Evolutionary conservation across 2,888 invertebrate genomes (phyloP), one percentile per base, ranked within the genome.

Genomic region (Tridacna crocea): DNA sequence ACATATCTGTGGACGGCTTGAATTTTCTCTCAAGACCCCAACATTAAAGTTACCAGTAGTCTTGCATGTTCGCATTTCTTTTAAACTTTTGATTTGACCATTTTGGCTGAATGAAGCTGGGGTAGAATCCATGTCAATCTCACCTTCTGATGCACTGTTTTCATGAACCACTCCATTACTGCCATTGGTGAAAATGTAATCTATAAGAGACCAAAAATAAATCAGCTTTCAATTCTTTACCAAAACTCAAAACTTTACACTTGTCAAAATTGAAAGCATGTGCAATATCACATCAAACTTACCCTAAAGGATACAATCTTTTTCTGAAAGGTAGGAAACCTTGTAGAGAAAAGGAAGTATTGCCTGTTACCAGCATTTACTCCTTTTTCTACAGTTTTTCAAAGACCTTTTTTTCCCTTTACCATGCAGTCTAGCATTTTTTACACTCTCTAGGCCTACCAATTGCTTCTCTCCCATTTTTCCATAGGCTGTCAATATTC

Each of bases 111-210:
- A 19, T 1, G 19, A 19, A 55, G 55, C 17, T 15, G 55, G 10
- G 12, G 24, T 61, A 24, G 66, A 66, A 11, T 66, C 66, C 66
- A 66, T 66, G 46, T 66, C 66, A 36, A 66, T 66, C 66, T 66
- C 66, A 66, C 66, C 66, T 66, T 15, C 15, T 36, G 17, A 2
- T 66, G 46, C 36, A 46, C 19, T 66, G n/a, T 66, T 26, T 15
- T 46, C n/a, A 66, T 66, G 36, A n/a, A 46, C n/a, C 36, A 36
- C 47, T 46, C 47, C 66, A 46, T 4, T 46, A 46, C 65, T 72
- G 47, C 75, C 55, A 19, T 72, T 63, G 36, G 48, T 68, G 68
- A 66, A 75, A 19, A 75, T 65, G 65, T 72, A 75, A 73, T 82
- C 82, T 82, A 78, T 26, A 63, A 68, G 3, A 36, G 26, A 19